Percentiles rank a stretch among this genome's conserved stretches.
Conservation (phyloP, 2,888 invertebrate species). For the Melanostoma mellinum region DNA sequence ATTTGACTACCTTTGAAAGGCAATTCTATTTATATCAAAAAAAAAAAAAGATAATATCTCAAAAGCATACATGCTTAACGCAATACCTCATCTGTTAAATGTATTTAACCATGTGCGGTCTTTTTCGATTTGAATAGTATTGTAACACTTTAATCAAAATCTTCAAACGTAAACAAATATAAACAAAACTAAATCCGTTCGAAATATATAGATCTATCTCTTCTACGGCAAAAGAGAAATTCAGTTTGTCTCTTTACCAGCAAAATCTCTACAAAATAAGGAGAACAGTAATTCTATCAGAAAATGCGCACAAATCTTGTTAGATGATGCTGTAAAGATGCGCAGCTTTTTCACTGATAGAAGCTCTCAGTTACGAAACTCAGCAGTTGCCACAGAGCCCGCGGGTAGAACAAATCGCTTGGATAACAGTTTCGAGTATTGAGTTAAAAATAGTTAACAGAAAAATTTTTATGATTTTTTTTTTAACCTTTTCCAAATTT, state of each 20-base stretch:
- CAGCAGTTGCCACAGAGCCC: conserved; percentile 83
- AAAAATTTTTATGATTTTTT: conserved; percentile 33
- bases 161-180: conserved; percentile 18
- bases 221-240: conserved; percentile 7
- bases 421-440: conserved; percentile 79
- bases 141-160: background rate
- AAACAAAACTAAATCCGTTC: background rate
- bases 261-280: conserved; percentile 24
- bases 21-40: background rate
- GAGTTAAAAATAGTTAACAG: conserved; percentile 25
- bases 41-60: background rate
- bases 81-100: too few relatives aligned
- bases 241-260: conserved; percentile 31
- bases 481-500: background rate
- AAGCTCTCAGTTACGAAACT: conserved; percentile 24
- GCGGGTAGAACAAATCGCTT: conserved; percentile 83
- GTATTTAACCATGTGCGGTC: too few relatives aligned
- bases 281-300: conserved; percentile 19
- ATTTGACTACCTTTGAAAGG: too few relatives aligned
- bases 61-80: too few relatives aligned
- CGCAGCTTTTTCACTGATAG: conserved; percentile 62
- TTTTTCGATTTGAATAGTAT: too few relatives aligned
- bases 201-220: background rate
- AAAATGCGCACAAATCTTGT: conserved; percentile 55
- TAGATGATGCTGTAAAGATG: conserved; percentile 44